Evolutionary conservation across 2,113 vertebrate genomes (phyloP), one percentile per base, ranked within the genome.

Genomic region (Tretioscincus oriximinensis): DNA sequence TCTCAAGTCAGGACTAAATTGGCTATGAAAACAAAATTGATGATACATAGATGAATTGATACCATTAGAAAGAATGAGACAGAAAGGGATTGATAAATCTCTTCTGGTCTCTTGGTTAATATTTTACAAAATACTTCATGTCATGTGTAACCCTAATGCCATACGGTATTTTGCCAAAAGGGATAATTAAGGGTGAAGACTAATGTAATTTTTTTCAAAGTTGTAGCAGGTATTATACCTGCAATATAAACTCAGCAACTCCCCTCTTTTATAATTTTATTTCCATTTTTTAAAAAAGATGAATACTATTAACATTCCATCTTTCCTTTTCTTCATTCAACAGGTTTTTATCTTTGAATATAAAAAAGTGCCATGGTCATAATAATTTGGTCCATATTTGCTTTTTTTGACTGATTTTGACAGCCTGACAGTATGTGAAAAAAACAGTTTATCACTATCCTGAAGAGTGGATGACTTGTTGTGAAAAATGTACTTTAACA

Each of bases 71-170:
- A 51, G n/a, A 21, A 9, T 79, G 60, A 18, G 35, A 80, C 28
- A 86, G 65, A 18, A 18, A 26, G 1, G 26, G 77, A 51, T 47
- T 82, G 78, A 65, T 8, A 18, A 5, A 24, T 69, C 74, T 83
- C 51, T 85, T 73, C 20, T 11, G 26, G 29, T 83, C 51, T 47
- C 22, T 78, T 83, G 60, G 28, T 24, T 74, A 58, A 67, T 41
- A 45, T 8, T 77, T 81, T 73, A 24, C 4, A 14, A 20, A 2
- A 68, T 85, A 41, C 1, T n/a, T 22, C 9, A 0, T 61, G 24
- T 66, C 68, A 41, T 0, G 1, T 49, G 65, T 0, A 5, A 78
- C 11, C 11, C 14, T 68, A 69, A 29, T 69, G 6, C 29, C 9
- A 7, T 26, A 54, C 26, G 7, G 51, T 67, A 75, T 12, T 75